phyloP scores from a whole-genome alignment of 2,113 vertebrate genomes.

The Oryzias javanicus region DNA sequence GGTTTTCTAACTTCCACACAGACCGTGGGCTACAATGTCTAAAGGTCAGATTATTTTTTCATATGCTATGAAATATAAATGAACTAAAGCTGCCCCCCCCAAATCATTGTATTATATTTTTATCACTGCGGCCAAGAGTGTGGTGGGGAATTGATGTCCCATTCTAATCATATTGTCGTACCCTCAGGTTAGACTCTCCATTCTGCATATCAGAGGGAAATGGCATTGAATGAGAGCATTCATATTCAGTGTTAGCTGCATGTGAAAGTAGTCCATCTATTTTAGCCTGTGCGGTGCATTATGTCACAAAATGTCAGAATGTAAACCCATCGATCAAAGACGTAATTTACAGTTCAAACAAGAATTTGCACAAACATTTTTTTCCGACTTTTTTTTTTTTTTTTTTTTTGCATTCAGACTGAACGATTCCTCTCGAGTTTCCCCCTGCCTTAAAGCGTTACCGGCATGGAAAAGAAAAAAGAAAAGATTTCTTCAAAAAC shows the following conservation, averaged over 20 bases:
- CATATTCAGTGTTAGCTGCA: conserved; percentile 38
- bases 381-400: conserved; percentile 4
- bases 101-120: conserved; percentile 72
- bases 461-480: conserved; percentile 53
- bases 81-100: conserved; percentile 60
- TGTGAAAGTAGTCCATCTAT: conserved; percentile 41
- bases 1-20: conserved; percentile 33
- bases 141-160: conserved; percentile 61
- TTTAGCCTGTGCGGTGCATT: conserved; percentile 22
- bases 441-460: conserved; percentile 56
- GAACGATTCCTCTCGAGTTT: conserved; percentile 52
- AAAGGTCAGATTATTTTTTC: conserved; percentile 74
- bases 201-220: conserved; percentile 54
- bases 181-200: conserved; percentile 59
- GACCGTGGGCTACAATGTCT: conserved; percentile 41
- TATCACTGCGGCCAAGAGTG: conserved; percentile 62
- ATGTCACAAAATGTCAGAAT: conserved; percentile 32
- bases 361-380: conserved; percentile 24
- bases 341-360: conserved; percentile 9
- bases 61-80: conserved; percentile 73
- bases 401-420: conserved; percentile 28
- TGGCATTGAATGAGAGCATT: conserved; percentile 36
- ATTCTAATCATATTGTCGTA: conserved; percentile 66
- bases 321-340: conserved; percentile 36
- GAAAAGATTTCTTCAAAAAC: conserved; percentile 57